A percentile compares a stretch with the other conserved stretches of the same genome.
These are phyloP conservation scores for Epicampocera succincta DNA, from an alignment of 2,888 invertebrate genomes.

Conservation along the genomic window DNA sequence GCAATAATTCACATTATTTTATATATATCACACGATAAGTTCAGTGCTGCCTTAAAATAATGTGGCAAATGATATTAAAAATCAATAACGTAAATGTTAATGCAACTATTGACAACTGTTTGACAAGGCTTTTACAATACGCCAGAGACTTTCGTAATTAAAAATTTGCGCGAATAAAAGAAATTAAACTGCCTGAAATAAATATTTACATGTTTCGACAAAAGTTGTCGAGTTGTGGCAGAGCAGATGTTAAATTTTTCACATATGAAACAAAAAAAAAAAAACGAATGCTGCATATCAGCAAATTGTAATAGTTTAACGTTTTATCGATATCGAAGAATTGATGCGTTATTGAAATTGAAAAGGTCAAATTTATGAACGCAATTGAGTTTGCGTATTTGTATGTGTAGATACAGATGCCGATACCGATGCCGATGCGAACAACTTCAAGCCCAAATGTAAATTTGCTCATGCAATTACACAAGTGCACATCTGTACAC, in stretches of 20 bases:
- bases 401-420: background rate
- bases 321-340: constrained; percentile 49
- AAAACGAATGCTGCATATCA: constrained; percentile 28
- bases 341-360: constrained; percentile 48
- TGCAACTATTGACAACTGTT: constrained; percentile 60
- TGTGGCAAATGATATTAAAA: constrained; percentile 7
- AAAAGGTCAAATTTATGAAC: constrained; percentile 22
- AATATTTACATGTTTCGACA: constrained; percentile 33
- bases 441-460: background rate
- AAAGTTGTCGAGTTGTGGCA: background rate
- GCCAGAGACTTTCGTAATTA: constrained; percentile 17
- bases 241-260: background rate
- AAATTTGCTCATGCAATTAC: background rate
- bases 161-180: constrained; percentile 15
- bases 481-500: background rate
- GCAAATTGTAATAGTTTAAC: constrained; percentile 55
- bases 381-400: background rate
- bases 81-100: constrained; percentile 48
- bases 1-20: background rate
- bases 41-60: background rate
- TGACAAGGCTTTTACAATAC: constrained; percentile 50
- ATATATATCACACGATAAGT: background rate
- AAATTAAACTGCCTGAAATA: constrained; percentile 3
- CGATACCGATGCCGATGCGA: background rate
- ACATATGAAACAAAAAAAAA: no score